These are phyloP conservation scores for Barypeithes pellucidus DNA, from an alignment of 2,888 invertebrate genomes.

Conservation along the genomic window DNA sequence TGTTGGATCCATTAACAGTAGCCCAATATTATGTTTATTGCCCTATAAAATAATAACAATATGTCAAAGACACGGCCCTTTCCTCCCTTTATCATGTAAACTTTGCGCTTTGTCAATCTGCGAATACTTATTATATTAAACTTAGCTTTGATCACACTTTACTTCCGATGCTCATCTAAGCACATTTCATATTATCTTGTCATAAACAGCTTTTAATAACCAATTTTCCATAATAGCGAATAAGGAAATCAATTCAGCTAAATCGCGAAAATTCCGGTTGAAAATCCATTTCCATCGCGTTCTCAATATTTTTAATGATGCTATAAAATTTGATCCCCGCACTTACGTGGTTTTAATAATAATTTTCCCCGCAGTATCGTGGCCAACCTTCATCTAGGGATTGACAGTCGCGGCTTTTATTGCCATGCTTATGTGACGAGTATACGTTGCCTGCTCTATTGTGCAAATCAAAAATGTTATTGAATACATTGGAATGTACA, in stretches of 20 bases:
- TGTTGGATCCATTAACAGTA: too few species aligned
- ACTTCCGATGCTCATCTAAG: slow-evolving; percentile 2
- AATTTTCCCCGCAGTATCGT: slow-evolving; percentile 6
- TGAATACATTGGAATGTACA: too few species aligned
- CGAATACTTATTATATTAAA: slow-evolving; percentile 2
- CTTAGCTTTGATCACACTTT: not conserved
- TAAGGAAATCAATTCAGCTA: slow-evolving; percentile 28
- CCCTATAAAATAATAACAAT: too few species aligned
- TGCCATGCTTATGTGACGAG: too few species aligned
- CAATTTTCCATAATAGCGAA: slow-evolving; percentile 15
- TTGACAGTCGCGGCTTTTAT: too few species aligned
- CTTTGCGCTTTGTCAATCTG: not conserved
- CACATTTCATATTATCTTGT: slow-evolving; percentile 13
- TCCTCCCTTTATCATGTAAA: not conserved
- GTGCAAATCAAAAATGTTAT: too few species aligned
- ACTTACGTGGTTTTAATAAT: slow-evolving; percentile 23
- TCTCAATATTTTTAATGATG: slow-evolving; percentile 29
- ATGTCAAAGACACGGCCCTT: not conserved
- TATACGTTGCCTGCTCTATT: too few species aligned
- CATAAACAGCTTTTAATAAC: slow-evolving; percentile 27
- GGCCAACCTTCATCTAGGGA: too few species aligned
- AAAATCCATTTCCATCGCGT: slow-evolving; percentile 21
- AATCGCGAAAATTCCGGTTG: slow-evolving; percentile 22
- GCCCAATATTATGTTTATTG: too few species aligned
- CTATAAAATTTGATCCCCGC: slow-evolving; percentile 23